Percentiles rank a stretch among this genome's conserved stretches.
phyloP scores from a whole-genome alignment of 1,140 invertebrate genomes.

The Neodiprion virginianus region DNA sequence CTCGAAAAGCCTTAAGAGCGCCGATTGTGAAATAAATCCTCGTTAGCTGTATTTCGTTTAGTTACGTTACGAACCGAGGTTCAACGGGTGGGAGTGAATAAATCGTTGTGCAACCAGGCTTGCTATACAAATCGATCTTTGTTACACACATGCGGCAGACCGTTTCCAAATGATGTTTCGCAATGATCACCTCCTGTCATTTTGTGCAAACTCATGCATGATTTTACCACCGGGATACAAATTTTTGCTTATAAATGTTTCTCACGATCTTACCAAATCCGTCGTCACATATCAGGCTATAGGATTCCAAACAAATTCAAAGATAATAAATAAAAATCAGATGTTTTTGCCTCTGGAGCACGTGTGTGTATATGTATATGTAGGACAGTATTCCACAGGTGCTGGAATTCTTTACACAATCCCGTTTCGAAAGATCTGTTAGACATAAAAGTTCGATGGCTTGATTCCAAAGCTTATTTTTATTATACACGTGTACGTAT shows the following conservation, averaged over 20 bases:
- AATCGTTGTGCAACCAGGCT: background rate
- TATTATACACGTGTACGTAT: background rate
- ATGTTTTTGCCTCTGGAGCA: too few relatives aligned
- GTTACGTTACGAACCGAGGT: background rate
- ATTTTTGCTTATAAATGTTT: too few relatives aligned
- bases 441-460: background rate
- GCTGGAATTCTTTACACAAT: background rate
- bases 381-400: background rate
- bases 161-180: too few relatives aligned
- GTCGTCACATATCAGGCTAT: too few relatives aligned
- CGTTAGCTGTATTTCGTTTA: background rate
- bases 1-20: too few relatives aligned
- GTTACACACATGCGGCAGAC: background rate
- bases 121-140: background rate
- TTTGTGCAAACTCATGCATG: too few relatives aligned
- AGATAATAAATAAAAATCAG: too few relatives aligned
- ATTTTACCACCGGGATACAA: too few relatives aligned
- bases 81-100: background rate
- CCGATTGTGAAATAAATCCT: background rate
- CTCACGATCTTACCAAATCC: too few relatives aligned
- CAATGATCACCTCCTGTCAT: too few relatives aligned
- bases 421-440: background rate
- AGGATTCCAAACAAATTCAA: too few relatives aligned
- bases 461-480: slow-evolving; percentile 4
- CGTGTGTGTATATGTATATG: background rate